phyloP scores from a whole-genome alignment of 1,140 invertebrate genomes.

The Rhopalosiphum maidis region DNA sequence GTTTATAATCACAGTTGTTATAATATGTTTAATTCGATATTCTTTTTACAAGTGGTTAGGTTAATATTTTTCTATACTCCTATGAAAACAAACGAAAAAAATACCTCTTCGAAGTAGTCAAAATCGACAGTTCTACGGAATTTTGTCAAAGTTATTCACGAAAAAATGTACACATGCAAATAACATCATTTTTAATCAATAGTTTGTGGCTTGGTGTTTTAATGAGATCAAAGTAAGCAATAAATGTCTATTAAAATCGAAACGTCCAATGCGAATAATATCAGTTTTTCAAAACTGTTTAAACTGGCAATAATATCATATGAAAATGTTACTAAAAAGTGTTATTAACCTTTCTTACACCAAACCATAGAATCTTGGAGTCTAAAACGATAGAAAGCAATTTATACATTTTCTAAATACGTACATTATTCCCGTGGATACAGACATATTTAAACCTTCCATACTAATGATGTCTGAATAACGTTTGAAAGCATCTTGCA shows the following conservation, averaged over 20 bases:
- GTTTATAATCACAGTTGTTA: too few relatives aligned
- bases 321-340: not conserved
- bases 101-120: too few relatives aligned
- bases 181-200: not conserved
- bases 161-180: not conserved
- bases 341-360: not conserved
- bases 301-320: not conserved
- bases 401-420: not conserved
- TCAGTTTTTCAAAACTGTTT: not conserved
- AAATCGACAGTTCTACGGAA: too few relatives aligned
- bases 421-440: slow-evolving; percentile 59
- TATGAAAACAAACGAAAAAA: too few relatives aligned
- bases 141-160: too few relatives aligned
- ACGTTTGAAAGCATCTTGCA: slow-evolving; percentile 59
- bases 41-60: too few relatives aligned
- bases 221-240: too few relatives aligned
- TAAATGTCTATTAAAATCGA: not conserved
- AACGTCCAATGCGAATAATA: not conserved
- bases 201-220: too few relatives aligned
- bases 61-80: too few relatives aligned
- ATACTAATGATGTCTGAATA: slow-evolving; percentile 59
- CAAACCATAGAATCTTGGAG: not conserved
- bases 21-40: too few relatives aligned
- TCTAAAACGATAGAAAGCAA: not conserved
- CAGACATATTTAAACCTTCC: slow-evolving; percentile 59